Evolutionary conservation across 2,113 vertebrate species (phyloP).

Genomic region (Eolophus roseicapilla): DNA sequence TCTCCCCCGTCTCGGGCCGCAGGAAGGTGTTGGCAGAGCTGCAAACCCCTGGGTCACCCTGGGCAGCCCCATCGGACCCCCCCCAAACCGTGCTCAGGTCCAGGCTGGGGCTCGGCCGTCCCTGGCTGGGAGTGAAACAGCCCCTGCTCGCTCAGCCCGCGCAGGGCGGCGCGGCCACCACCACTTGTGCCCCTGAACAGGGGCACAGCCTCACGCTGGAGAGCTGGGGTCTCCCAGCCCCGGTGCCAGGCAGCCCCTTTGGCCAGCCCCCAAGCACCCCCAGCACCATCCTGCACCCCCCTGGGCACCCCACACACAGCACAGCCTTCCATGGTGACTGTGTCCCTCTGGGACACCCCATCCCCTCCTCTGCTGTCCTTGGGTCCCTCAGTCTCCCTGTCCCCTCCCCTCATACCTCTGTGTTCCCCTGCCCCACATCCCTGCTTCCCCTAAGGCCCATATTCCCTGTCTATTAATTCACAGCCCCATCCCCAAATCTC

Average conservation of each 20-base stretch:
- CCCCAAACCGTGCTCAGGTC: neutral
- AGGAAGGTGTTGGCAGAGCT: neutral
- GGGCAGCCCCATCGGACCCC: neutral
- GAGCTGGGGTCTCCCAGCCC: neutral
- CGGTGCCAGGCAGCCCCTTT: neutral
- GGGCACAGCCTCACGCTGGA: neutral
- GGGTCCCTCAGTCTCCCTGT: neutral
- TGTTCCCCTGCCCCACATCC: neutral
- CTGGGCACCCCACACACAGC: neutral
- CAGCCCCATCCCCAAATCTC: accelerated
- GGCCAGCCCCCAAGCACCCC: neutral
- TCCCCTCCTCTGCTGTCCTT: neutral
- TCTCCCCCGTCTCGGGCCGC: neutral
- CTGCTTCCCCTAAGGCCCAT: accelerated
- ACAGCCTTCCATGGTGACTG: neutral
- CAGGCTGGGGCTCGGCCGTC: neutral
- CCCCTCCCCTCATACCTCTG: too few relatives aligned
- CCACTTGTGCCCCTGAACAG: neutral
- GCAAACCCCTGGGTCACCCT: accelerated
- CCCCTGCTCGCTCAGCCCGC: accelerated
- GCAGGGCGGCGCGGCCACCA: neutral
- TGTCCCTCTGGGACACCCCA: accelerated
- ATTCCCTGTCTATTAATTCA: neutral
- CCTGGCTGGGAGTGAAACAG: neutral
- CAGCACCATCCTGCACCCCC: too few relatives aligned